Evolutionary conservation across 1,140 invertebrate genomes (phyloP).

Genomic region (Gyrodactylus salaris): DNA sequence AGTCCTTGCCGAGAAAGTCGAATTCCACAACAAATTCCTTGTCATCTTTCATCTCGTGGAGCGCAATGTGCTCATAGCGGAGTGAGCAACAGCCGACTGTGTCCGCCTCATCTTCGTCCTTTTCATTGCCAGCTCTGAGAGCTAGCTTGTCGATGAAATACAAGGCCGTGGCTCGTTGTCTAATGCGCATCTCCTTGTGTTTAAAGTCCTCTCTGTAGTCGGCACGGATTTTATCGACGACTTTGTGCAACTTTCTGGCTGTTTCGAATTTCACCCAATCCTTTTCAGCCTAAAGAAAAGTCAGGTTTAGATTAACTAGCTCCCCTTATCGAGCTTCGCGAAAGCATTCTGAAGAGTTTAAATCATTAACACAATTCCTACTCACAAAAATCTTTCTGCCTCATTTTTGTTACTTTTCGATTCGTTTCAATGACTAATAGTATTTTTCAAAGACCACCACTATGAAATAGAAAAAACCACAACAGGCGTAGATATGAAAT

Average conservation of each 20-base stretch:
- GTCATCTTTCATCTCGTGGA: slow-evolving; percentile 55
- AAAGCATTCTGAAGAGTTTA: too few species aligned
- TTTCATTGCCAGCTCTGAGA: slow-evolving; percentile 93
- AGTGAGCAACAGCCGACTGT: slow-evolving; percentile 97
- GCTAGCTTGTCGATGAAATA: slow-evolving; percentile 74
- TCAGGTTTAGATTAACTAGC: too few species aligned
- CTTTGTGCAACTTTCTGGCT: slow-evolving; percentile 46
- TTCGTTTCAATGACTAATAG: too few species aligned
- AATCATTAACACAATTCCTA: too few species aligned
- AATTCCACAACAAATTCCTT: slow-evolving; percentile 69
- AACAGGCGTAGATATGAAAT: too few species aligned
- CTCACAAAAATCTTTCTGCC: too few species aligned
- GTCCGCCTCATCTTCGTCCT: slow-evolving; percentile 69
- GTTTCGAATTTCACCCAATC: slow-evolving; percentile 98
- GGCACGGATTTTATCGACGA: slow-evolving; percentile 32
- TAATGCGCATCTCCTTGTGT: slow-evolving; percentile 81
- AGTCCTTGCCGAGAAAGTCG: slow-evolving; percentile 81
- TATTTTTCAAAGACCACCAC: too few species aligned
- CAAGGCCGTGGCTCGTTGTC: slow-evolving; percentile 76
- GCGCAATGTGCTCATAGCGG: slow-evolving; percentile 68
- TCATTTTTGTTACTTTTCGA: too few species aligned
- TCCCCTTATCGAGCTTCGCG: too few species aligned
- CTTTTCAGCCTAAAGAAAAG: too few species aligned
- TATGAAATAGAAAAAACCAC: too few species aligned
- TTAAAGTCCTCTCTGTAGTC: slow-evolving; percentile 72